phyloP scores from a whole-genome alignment of 2,888 invertebrate genomes.

The Ochropacha duplaris region DNA sequence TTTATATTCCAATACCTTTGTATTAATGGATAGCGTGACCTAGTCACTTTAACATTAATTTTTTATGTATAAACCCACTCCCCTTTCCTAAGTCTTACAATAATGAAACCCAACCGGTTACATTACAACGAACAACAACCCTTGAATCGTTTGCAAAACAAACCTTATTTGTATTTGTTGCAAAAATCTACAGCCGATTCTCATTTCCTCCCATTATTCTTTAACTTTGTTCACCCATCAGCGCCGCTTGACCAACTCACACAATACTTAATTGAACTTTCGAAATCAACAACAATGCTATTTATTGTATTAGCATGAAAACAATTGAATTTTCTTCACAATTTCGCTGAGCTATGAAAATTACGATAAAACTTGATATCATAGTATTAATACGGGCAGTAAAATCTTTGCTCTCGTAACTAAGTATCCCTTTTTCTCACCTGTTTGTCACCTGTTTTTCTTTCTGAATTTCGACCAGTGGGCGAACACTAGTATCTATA shows the following conservation, averaged over 20 bases:
- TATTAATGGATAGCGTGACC: not conserved
- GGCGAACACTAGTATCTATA: no score
- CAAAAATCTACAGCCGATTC: conserved; percentile 18
- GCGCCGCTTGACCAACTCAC: conserved; percentile 19
- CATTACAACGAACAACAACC: not conserved
- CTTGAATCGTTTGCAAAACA: not conserved
- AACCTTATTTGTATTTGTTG: conserved; percentile 2
- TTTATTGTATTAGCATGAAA: conserved; percentile 17
- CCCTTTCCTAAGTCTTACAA: not conserved
- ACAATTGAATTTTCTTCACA: not conserved
- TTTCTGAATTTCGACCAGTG: no score
- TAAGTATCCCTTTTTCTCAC: no score
- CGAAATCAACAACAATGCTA: conserved; percentile 30
- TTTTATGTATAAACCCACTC: no score
- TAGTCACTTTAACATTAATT: not conserved
- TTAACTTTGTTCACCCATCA: conserved; percentile 14
- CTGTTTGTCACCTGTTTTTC: no score
- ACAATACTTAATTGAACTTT: conserved; percentile 22
- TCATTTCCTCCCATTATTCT: conserved; percentile 28
- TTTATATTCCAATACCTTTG: not conserved
- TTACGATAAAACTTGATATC: no score
- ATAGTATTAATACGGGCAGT: no score
- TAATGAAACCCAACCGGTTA: not conserved
- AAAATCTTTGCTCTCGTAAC: no score
- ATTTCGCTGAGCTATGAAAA: not conserved